These are phyloP conservation scores for Crypturellus undulatus DNA, from an alignment of 2,113 vertebrate species.

Conservation along the genomic window DNA sequence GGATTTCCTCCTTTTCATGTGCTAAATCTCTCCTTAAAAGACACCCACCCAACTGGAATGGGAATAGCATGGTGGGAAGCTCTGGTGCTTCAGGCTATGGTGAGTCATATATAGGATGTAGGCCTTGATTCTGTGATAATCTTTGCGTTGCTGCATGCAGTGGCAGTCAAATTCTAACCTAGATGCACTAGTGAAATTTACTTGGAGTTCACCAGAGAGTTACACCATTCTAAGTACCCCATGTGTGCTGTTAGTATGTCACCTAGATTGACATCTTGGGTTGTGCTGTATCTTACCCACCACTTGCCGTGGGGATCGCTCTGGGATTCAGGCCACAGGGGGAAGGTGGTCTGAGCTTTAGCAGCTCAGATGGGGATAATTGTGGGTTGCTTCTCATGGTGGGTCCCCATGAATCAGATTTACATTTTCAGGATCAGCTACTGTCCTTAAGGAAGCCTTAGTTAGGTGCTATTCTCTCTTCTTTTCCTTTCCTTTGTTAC, in stretches of 20 bases:
- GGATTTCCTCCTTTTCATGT: not conserved
- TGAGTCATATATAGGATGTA: not conserved
- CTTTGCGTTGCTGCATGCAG: not conserved
- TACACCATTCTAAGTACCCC: not conserved
- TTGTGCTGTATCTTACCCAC: not conserved
- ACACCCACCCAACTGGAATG: not conserved
- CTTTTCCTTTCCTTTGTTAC: not conserved
- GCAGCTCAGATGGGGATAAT: not conserved
- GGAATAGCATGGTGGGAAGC: not conserved
- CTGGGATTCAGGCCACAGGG: not conserved
- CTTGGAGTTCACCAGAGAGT: not conserved
- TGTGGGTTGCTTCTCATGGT: rapidly evolving
- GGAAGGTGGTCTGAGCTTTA: not conserved
- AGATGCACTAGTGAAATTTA: conserved; percentile 39
- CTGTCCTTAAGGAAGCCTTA: not conserved
- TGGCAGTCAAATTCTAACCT: conserved; percentile 59
- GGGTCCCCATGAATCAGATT: not conserved
- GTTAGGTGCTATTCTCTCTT: not conserved
- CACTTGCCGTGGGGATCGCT: not conserved
- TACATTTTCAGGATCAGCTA: not conserved
- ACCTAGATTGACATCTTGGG: not conserved
- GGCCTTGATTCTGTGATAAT: not conserved
- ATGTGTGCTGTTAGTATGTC: not conserved
- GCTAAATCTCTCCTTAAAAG: not conserved
- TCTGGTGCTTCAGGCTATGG: not conserved